Percentiles rank a stretch among this genome's conserved stretches.
Conservation (phyloP, 2,113 vertebrate genomes). For the Sinocyclocheilus rhinocerous region DNA sequence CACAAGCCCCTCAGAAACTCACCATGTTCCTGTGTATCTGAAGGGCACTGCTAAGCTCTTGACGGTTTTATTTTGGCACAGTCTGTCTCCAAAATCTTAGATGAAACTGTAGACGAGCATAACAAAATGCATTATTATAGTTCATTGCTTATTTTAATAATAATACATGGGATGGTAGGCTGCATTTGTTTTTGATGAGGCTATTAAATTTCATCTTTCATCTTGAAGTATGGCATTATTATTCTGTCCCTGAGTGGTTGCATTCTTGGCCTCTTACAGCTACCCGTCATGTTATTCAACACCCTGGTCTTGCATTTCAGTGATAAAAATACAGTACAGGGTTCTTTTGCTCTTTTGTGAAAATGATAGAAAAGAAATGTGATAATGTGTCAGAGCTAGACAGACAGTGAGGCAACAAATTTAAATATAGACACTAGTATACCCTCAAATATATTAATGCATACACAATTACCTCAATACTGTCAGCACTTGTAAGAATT, state of each 20-base stretch:
- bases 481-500: neutral
- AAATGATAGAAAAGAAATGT: neutral
- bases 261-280: neutral
- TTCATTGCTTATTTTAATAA: neutral
- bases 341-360: neutral
- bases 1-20: constrained; percentile 26
- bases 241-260: neutral
- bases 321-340: neutral
- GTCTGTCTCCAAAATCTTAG: neutral
- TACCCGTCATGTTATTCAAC: neutral
- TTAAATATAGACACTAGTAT: constrained; percentile 35
- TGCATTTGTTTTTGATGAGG: neutral
- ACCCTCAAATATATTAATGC: constrained; percentile 9
- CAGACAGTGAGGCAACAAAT: neutral
- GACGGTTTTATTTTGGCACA: constrained; percentile 1
- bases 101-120: neutral
- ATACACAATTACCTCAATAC: constrained; percentile 35
- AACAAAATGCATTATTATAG: neutral
- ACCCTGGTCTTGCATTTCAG: neutral
- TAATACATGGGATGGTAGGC: neutral
- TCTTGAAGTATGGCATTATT: neutral
- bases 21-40: constrained; percentile 21
- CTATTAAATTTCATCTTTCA: neutral
- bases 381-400: neutral
- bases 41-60: neutral